phyloP scores from a whole-genome alignment of 2,797 vertebrate genomes.

The Silurus lanzhouensis region DNA sequence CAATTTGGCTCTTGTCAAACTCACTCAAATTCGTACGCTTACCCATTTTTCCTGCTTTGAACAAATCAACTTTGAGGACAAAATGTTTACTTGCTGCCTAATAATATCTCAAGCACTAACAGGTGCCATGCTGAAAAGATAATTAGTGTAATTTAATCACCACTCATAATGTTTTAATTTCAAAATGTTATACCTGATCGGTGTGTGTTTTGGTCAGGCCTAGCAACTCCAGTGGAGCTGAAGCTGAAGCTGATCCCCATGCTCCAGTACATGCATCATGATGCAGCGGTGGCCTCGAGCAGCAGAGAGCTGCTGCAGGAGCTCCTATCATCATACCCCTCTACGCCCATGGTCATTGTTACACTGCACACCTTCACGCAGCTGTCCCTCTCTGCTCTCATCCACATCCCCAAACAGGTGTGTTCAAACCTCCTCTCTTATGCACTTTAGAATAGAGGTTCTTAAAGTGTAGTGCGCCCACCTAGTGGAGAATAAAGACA shows the following conservation, averaged over 20 bases:
- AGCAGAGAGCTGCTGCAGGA: constrained; percentile 92
- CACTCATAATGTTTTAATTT: no score
- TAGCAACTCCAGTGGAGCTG: constrained; percentile 93
- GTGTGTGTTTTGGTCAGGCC: constrained; percentile 67
- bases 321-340: constrained; percentile 91
- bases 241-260: constrained; percentile 96
- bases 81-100: no score
- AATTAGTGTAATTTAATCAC: no score
- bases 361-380: constrained; percentile 95
- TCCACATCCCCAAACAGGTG: constrained; percentile 97
- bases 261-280: constrained; percentile 97
- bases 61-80: no score
- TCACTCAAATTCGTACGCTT: no score
- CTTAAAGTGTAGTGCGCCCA: no score
- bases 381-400: constrained; percentile 91
- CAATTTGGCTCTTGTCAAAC: no score
- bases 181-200: no score
- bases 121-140: no score
- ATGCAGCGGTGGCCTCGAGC: constrained; percentile 90
- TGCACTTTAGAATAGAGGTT: background rate
- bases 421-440: background rate
- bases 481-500: no score
- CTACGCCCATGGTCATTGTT: constrained; percentile 94
- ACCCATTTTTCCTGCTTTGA: no score
- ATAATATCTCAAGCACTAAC: no score